Evolutionary conservation across 2,113 vertebrate species (phyloP).

Genomic region (Thinocorus orbignyianus): DNA sequence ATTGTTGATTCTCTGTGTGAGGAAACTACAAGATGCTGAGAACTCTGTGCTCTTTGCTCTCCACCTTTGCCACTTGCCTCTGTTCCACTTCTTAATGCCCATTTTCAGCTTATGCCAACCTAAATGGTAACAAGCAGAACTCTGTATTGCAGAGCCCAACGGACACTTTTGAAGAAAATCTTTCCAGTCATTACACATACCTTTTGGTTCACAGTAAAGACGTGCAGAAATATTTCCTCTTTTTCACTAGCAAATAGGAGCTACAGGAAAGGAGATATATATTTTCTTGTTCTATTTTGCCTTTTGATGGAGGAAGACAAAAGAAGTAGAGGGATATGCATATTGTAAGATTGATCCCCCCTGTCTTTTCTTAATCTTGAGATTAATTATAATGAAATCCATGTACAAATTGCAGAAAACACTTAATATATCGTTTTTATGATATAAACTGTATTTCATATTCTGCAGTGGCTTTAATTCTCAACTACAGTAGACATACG

Average conservation of each 20-base stretch:
- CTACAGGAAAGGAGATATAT: not conserved
- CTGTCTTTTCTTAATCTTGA: constrained; percentile 37
- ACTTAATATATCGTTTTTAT: constrained; percentile 37
- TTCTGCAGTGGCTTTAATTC: constrained; percentile 57
- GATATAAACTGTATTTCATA: not conserved
- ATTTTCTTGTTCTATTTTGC: constrained; percentile 46
- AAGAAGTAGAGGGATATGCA: constrained; percentile 39
- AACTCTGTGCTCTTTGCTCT: not conserved
- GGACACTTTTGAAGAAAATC: not conserved
- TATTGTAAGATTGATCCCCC: not conserved
- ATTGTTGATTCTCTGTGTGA: not conserved
- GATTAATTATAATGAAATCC: constrained; percentile 60
- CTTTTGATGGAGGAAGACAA: constrained; percentile 16
- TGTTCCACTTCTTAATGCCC: not conserved
- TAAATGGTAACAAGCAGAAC: not conserved
- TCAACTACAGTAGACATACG: constrained; percentile 48
- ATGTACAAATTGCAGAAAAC: constrained; percentile 51
- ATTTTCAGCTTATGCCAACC: not conserved
- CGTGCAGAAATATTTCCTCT: constrained; percentile 51
- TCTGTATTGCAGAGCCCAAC: not conserved
- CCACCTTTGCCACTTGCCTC: not conserved
- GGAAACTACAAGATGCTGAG: not conserved
- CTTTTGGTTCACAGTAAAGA: constrained; percentile 35
- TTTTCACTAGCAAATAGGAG: constrained; percentile 35
- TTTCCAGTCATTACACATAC: not conserved